Conservation (phyloP, 1,140 invertebrate genomes). For the Drosophila willistoni region DNA sequence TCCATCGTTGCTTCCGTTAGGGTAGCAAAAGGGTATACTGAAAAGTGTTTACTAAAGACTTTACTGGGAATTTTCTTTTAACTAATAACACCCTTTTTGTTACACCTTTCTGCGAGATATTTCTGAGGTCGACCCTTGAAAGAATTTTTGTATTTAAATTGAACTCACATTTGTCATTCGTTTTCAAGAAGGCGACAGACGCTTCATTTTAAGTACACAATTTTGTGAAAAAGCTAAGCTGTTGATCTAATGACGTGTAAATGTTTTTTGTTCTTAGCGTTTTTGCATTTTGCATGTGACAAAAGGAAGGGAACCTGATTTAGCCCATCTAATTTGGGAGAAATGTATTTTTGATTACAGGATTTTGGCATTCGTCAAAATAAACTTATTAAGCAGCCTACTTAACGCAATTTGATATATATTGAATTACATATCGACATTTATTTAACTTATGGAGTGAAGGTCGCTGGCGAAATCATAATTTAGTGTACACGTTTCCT, state of each 20-base stretch:
- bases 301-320: neutral
- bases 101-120: neutral
- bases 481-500: slow-evolving; percentile 37
- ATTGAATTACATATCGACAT: slow-evolving; percentile 23
- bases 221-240: slow-evolving; percentile 17
- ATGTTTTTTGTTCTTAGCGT: slow-evolving; percentile 16
- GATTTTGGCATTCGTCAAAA: neutral
- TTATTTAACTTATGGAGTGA: neutral
- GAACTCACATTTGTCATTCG: neutral
- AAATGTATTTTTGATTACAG: slow-evolving; percentile 62
- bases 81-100: neutral
- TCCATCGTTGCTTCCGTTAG: neutral
- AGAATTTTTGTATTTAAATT: neutral
- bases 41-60: neutral
- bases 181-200: neutral
- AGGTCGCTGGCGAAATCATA: slow-evolving; percentile 35
- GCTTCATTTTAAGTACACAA: neutral
- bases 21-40: neutral
- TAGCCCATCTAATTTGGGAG: slow-evolving; percentile 36
- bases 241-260: slow-evolving; percentile 59
- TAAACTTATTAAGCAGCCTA: neutral
- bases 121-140: neutral
- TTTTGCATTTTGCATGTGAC: neutral
- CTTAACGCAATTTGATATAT: neutral
- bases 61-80: neutral